Evolutionary conservation across 2,797 vertebrate genomes (phyloP), one percentile per base, ranked within the genome.

Genomic region (Darevskia mixta): DNA sequence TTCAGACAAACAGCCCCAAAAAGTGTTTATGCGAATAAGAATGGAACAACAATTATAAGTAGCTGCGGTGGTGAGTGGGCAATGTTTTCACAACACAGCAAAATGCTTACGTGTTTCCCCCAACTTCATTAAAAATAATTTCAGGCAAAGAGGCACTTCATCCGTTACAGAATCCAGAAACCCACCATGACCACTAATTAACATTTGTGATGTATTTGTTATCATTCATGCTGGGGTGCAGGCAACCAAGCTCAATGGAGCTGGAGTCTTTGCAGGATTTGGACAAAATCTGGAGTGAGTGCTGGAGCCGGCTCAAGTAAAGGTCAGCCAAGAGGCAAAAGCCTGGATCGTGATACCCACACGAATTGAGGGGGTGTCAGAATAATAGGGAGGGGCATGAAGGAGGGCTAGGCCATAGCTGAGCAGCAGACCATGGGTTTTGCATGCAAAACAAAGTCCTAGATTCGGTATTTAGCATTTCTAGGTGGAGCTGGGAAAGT

Each of bases 1-100:
- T 75, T 87, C n/a, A 86, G 43, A 86, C 55, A 49, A 55, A 66
- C 71, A 87, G 55, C 29, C 79, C 13, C 72, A 76, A 75, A 45
- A 38, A 66, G 29, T 76, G n/a, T 87, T 82, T 82, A 82, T 79
- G 45, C 20, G 58, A 76, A 66, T 58, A 35, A 75, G 41, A 75
- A 76, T 27, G n/a, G 43, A 66, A 82, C 29, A 25, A 29, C 20
- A 23, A 23, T 64, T 82, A 72, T 49, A 66, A 82, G 55, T 8
- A 76, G 41, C 71, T 82, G 4, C 41, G 32, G 38, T 25, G 15
- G 66, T 29, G 71, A 32, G 35, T 82, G 69, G 69, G 71, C 32
- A 55, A 75, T 76, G 20, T 76, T 87, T 45, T 76, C 23, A 3
- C 79, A 87, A 76, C 71, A 82, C 58, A 64, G 64, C 7, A 82